phyloP scores from a whole-genome alignment of 2,797 vertebrate genomes.

The Brachyalestes nurse region DNA sequence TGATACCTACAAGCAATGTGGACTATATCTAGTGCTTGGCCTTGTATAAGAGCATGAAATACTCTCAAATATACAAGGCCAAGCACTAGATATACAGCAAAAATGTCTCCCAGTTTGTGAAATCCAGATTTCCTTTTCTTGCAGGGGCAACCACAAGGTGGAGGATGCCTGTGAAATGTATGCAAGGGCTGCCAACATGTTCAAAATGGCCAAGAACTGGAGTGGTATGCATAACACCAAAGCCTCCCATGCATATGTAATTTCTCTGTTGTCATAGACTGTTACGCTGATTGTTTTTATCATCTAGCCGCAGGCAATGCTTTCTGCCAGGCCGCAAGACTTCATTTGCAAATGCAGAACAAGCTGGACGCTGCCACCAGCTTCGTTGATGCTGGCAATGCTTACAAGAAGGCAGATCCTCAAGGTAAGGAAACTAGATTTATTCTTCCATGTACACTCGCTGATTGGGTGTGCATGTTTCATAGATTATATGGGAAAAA shows the following conservation, averaged over 20 bases:
- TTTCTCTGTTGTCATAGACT: constrained; percentile 17
- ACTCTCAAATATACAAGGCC: too few species aligned
- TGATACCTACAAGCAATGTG: not conserved
- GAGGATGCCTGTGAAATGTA: constrained; percentile 99
- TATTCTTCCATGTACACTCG: not conserved
- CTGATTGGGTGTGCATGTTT: not conserved
- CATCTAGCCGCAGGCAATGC: constrained; percentile 92
- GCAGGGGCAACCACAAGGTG: constrained; percentile 91
- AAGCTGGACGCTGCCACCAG: constrained; percentile 96
- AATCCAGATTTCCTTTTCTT: constrained; percentile 29
- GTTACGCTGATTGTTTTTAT: constrained; percentile 43
- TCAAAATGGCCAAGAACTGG: constrained; percentile 99
- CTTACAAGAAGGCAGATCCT: constrained; percentile 97
- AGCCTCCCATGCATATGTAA: not conserved
- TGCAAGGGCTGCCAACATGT: constrained; percentile 98
- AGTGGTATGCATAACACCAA: constrained; percentile 78
- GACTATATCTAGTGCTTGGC: not conserved
- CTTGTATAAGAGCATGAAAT: not conserved
- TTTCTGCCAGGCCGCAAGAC: constrained; percentile 94
- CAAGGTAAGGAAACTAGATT: constrained; percentile 79
- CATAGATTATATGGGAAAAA: not conserved
- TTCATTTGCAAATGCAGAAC: constrained; percentile 98
- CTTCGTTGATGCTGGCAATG: constrained; percentile 96
- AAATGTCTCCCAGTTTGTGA: not conserved
- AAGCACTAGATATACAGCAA: too few species aligned